Conservation (phyloP, 2,797 vertebrate species). For the Centropyge bicolor region DNA sequence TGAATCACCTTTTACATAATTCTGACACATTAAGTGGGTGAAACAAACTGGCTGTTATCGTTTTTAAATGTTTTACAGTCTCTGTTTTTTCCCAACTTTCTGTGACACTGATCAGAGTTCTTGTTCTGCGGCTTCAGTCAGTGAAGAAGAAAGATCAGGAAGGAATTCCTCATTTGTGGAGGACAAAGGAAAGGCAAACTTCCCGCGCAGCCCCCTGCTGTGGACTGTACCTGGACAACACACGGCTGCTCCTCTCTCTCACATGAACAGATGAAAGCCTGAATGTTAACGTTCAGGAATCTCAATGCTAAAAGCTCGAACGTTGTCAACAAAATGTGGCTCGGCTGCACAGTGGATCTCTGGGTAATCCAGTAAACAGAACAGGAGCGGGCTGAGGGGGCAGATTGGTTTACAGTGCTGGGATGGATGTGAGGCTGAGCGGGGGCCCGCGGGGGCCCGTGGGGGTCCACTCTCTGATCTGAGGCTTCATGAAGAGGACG, state of each 20-base stretch:
- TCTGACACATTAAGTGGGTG: conserved; percentile 51
- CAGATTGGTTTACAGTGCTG: conserved; percentile 71
- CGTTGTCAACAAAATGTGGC: conserved; percentile 13
- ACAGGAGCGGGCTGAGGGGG: conserved; percentile 19
- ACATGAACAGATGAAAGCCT: conserved; percentile 54
- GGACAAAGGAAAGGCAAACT: conserved; percentile 75
- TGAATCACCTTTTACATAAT: conserved; percentile 50
- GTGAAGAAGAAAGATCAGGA: conserved; percentile 71
- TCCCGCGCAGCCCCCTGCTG: conserved; percentile 66
- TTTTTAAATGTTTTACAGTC: conserved; percentile 21
- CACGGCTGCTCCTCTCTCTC: conserved; percentile 46
- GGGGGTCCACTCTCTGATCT: conserved; percentile 63
- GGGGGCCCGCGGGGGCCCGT: conserved; percentile 21
- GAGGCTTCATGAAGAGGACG: conserved; percentile 75
- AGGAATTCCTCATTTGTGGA: conserved; percentile 68
- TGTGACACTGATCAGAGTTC: conserved; percentile 4
- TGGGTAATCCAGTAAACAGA: conserved; percentile 59
- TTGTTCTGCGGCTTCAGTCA: conserved; percentile 34
- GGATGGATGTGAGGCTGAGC: conserved; percentile 48
- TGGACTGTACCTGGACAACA: conserved; percentile 61
- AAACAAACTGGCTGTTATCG: conserved; percentile 29
- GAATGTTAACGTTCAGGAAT: background rate
- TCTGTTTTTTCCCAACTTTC: conserved; percentile 14
- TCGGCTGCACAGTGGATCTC: conserved; percentile 23
- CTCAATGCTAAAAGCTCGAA: background rate